Percentiles rank a stretch among this genome's conserved stretches.
Conservation (phyloP, 2,888 invertebrate species). For the Thymelicus acteon region DNA sequence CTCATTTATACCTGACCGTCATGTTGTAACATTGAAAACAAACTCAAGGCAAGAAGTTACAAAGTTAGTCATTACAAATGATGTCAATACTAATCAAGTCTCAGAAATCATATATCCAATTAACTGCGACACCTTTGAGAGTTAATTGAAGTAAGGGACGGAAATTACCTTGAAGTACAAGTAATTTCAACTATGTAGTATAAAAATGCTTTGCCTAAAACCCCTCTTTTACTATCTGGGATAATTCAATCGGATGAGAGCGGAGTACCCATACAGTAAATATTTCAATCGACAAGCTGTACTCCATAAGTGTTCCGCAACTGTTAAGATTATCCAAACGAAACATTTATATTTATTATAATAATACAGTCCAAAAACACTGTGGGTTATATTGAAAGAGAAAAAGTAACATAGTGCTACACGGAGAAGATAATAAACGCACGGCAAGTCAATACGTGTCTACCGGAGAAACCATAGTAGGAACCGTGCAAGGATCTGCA, state of each 20-base stretch:
- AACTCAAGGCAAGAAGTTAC: neutral
- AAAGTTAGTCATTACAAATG: too few relatives aligned
- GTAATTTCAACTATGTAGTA: too few relatives aligned
- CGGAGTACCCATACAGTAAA: constrained; percentile 21
- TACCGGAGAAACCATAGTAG: constrained; percentile 12
- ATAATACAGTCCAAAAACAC: neutral
- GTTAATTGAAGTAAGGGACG: too few relatives aligned
- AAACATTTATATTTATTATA: constrained; percentile 25
- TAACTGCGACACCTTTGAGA: neutral
- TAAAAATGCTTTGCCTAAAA: too few relatives aligned
- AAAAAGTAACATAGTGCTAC: constrained; percentile 13
- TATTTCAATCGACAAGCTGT: constrained; percentile 25
- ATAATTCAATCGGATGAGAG: neutral
- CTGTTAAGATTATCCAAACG: constrained; percentile 16
- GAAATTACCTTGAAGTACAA: too few relatives aligned
- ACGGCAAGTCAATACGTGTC: neutral
- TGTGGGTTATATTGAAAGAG: too few relatives aligned
- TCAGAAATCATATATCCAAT: neutral
- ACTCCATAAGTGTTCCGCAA: constrained; percentile 18
- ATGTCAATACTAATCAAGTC: too few relatives aligned
- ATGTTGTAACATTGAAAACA: neutral
- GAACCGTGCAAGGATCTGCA: constrained; percentile 4
- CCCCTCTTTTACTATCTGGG: neutral
- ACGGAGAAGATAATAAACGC: neutral
- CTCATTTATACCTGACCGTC: constrained; percentile 8